A percentile compares a stretch with the other conserved stretches of the same genome.
These are phyloP conservation scores for Aquatica leii DNA, from an alignment of 2,888 invertebrate genomes.

Conservation along the genomic window DNA sequence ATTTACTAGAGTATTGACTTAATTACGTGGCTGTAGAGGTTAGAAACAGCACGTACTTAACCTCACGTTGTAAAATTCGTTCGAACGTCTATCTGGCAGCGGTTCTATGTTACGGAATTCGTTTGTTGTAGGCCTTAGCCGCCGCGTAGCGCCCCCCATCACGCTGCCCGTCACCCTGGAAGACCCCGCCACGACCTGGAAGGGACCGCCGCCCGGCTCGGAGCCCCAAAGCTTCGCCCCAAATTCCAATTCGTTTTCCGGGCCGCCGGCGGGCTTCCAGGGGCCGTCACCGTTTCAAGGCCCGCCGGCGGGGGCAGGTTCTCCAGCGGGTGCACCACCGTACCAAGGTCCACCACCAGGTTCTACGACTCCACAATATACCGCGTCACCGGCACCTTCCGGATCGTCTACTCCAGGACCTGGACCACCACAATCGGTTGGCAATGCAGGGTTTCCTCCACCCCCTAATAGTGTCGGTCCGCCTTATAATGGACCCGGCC, in stretches of 20 bases:
- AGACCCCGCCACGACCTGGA: conserved; percentile 81
- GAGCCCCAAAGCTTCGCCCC: conserved; percentile 72
- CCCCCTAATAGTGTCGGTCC: conserved; percentile 70
- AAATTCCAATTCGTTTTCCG: conserved; percentile 68
- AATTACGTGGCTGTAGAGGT: conserved; percentile 48
- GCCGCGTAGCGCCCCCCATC: conserved; percentile 74
- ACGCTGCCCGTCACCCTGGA: conserved; percentile 78
- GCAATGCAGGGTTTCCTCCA: conserved; percentile 64
- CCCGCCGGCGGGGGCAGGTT: conserved; percentile 77
- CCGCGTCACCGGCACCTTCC: conserved; percentile 85
- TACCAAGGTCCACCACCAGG: conserved; percentile 77
- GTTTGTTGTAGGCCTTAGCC: conserved; percentile 77
- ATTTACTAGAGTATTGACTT: conserved; percentile 37
- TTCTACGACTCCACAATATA: conserved; percentile 83
- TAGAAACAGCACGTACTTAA: conserved; percentile 51
- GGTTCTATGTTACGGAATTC: conserved; percentile 43
- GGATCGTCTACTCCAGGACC: conserved; percentile 85
- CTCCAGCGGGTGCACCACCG: conserved; percentile 76
- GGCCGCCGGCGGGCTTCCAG: conserved; percentile 65
- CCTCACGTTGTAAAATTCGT: conserved; percentile 47
- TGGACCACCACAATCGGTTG: conserved; percentile 63
- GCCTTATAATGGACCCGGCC: conserved; percentile 74
- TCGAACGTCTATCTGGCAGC: conserved; percentile 37
- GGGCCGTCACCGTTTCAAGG: conserved; percentile 68
- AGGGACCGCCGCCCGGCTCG: conserved; percentile 75